A percentile compares a stretch with the other conserved stretches of the same genome.
These are phyloP conservation scores for Erethizon dorsatum DNA, from an alignment of 2,797 vertebrate species.

Conservation along the genomic window DNA sequence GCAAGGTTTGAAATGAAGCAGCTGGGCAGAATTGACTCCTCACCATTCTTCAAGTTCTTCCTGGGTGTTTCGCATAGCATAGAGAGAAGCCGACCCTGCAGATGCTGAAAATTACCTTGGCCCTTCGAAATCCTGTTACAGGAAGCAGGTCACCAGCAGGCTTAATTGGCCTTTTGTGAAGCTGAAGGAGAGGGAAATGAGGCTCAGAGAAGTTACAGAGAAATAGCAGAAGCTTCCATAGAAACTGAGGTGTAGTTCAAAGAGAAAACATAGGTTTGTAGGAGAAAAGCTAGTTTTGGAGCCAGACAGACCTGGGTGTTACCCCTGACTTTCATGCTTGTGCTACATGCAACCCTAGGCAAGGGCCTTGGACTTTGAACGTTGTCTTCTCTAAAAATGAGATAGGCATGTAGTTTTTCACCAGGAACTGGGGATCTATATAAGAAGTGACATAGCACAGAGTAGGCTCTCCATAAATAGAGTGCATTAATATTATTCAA, in stretches of 20 bases:
- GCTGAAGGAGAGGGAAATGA: neutral
- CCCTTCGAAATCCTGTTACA: conserved; percentile 2
- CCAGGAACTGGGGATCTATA: neutral
- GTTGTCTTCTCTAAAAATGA: neutral
- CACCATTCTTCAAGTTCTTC: neutral
- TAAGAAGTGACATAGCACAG: neutral
- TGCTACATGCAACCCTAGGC: neutral
- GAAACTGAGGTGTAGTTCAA: neutral
- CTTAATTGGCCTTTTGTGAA: conserved; percentile 54
- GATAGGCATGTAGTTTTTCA: neutral
- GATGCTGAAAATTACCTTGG: fast-evolving
- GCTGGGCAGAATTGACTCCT: neutral
- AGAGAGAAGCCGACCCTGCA: conserved; percentile 22
- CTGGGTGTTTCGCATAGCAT: neutral
- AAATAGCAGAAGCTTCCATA: neutral
- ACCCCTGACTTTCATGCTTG: neutral
- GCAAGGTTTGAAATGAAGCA: neutral
- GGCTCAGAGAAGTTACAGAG: conserved; percentile 49
- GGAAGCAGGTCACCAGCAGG: conserved; percentile 54
- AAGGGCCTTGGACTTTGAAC: neutral
- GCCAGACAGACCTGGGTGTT: neutral
- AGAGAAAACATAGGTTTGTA: neutral
- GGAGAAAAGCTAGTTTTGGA: neutral
- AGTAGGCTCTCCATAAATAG: neutral
- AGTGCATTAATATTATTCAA: neutral